Conservation (phyloP, 2,888 invertebrate species). For the Oscheius myriophilus region DNA sequence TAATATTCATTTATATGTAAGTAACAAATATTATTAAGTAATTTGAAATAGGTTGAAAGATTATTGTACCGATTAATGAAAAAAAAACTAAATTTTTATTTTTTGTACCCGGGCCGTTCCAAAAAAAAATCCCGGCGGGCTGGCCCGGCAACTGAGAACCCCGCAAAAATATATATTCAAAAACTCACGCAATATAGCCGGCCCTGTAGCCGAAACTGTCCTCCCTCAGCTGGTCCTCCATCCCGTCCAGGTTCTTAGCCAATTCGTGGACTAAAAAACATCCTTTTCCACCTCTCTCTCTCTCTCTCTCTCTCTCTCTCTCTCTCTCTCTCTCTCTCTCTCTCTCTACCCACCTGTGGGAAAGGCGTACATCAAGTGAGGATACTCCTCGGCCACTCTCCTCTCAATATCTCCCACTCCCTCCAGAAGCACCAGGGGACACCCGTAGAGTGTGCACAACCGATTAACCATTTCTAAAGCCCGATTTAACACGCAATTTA, state of each 20-base stretch:
- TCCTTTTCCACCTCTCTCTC: neutral
- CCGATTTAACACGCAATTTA: neutral
- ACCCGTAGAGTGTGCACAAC: conserved; percentile 84
- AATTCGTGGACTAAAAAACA: conserved; percentile 16
- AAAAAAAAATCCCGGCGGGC: too few relatives aligned
- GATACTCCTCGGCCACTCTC: conserved; percentile 3
- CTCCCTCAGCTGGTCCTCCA: conserved; percentile 75
- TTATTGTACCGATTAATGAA: too few relatives aligned
- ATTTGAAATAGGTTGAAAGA: too few relatives aligned
- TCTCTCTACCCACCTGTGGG: conserved; percentile 23
- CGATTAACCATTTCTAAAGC: conserved; percentile 75
- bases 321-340: neutral
- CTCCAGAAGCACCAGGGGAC: conserved; percentile 55
- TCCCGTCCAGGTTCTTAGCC: neutral
- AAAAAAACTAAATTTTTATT: too few relatives aligned
- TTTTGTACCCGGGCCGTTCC: too few relatives aligned
- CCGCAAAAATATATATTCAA: too few relatives aligned
- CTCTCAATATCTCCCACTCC: conserved; percentile 33
- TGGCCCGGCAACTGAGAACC: too few relatives aligned
- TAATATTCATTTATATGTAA: too few relatives aligned
- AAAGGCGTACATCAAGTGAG: conserved; percentile 25
- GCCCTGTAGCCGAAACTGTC: conserved; percentile 80
- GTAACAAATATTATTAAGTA: too few relatives aligned
- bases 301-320: neutral
- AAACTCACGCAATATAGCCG: conserved; percentile 82